A percentile compares a stretch with the other conserved stretches of the same genome.
Conservation (phyloP, 1,140 invertebrate species). For the Magallana angulata region DNA sequence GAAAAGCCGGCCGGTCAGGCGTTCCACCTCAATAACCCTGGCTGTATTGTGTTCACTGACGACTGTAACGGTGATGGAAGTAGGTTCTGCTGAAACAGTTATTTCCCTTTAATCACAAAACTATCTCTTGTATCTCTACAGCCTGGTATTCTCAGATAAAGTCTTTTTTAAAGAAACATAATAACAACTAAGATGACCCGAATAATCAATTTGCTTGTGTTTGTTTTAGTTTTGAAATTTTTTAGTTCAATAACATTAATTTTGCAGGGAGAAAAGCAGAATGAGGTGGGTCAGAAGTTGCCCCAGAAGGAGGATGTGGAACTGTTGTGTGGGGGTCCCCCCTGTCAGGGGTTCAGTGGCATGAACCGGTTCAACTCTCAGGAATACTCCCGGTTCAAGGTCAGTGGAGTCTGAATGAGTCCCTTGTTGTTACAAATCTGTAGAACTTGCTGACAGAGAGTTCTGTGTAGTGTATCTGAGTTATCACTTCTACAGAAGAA, state of each 20-base stretch:
- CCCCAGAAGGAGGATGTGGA: conserved; percentile 91
- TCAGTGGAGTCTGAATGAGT: conserved; percentile 53
- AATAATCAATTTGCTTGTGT: no score
- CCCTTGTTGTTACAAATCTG: no score
- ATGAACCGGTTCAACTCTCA: conserved; percentile 94
- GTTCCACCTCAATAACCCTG: conserved; percentile 88
- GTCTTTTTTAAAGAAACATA: no score
- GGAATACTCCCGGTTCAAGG: conserved; percentile 92
- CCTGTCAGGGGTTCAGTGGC: conserved; percentile 93
- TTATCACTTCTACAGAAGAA: no score
- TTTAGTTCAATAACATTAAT: no score
- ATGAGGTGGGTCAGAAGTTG: conserved; percentile 83
- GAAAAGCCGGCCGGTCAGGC: conserved; percentile 89
- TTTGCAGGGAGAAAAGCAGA: conserved; percentile 81
- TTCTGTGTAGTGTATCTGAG: no score
- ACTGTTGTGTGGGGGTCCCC: conserved; percentile 92
- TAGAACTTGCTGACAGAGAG: no score
- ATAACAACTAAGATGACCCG: no score
- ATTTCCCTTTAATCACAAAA: neutral
- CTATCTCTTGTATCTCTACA: no score
- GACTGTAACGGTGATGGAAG: conserved; percentile 89
- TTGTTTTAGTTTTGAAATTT: no score
- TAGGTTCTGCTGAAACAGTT: conserved; percentile 63
- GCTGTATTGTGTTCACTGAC: conserved; percentile 87
- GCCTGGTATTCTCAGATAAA: no score